Conservation (phyloP, 2,888 invertebrate species). For the Dermolepida albohirtum region DNA sequence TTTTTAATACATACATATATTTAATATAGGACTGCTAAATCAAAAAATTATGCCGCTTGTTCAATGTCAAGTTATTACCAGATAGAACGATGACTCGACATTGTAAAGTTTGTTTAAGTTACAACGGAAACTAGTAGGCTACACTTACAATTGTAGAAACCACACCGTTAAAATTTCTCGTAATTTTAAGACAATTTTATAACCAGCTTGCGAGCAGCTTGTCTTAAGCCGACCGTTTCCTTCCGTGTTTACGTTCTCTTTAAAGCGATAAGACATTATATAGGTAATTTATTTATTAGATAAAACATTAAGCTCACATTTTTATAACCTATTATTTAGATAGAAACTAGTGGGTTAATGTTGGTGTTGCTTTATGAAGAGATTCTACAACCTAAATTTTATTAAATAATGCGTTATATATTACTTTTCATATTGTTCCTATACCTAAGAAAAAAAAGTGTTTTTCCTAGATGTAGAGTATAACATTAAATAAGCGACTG, state of each 20-base stretch:
- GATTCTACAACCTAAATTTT: conserved; percentile 6
- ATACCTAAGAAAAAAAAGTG: too few species aligned
- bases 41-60: too few species aligned
- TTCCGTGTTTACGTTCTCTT: conserved; percentile 41
- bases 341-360: conserved; percentile 6
- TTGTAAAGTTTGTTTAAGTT: conserved; percentile 34
- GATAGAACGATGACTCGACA: conserved; percentile 3
- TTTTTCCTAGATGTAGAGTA: too few species aligned
- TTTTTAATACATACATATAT: too few species aligned
- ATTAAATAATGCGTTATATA: conserved; percentile 14
- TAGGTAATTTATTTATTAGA: conserved; percentile 38
- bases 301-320: conserved; percentile 13
- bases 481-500: too few species aligned
- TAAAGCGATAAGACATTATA: conserved; percentile 34
- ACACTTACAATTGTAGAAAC: conserved; percentile 40
- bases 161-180: conserved; percentile 42
- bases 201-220: conserved; percentile 59
- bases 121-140: conserved; percentile 39
- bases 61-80: too few species aligned
- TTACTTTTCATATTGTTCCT: not conserved
- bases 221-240: conserved; percentile 45
- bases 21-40: too few species aligned
- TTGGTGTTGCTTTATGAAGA: conserved; percentile 19
- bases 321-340: conserved; percentile 25
- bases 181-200: conserved; percentile 54